Conservation (phyloP, 2,888 invertebrate genomes). For the Euproctis similis region DNA sequence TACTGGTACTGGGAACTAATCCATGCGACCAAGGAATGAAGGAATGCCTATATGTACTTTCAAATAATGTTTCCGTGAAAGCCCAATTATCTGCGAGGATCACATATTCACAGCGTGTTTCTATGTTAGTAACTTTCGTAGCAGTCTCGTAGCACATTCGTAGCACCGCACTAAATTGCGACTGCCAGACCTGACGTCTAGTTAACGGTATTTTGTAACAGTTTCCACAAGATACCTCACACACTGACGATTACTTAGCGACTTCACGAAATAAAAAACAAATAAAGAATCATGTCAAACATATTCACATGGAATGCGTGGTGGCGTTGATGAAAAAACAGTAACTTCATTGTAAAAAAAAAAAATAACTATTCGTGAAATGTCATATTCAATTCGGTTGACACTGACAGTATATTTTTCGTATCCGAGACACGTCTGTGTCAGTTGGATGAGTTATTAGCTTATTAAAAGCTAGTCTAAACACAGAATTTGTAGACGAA, state of each 20-base stretch:
- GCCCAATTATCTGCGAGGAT: too few species aligned
- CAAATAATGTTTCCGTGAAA: too few species aligned
- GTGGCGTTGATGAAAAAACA: slow-evolving; percentile 39
- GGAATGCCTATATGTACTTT: too few species aligned
- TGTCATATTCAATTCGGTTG: slow-evolving; percentile 44
- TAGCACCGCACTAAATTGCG: slow-evolving; percentile 19
- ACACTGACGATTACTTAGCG: slow-evolving; percentile 23
- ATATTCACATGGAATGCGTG: slow-evolving; percentile 34
- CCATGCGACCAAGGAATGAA: too few species aligned
- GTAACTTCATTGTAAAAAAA: too few species aligned
- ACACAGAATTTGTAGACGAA: slow-evolving; percentile 1
- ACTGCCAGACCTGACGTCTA: slow-evolving; percentile 8
- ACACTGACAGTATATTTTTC: slow-evolving; percentile 40
- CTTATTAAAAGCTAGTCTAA: slow-evolving; percentile 7
- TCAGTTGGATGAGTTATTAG: slow-evolving; percentile 38
- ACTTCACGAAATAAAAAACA: too few species aligned
- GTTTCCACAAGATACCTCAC: slow-evolving; percentile 23
- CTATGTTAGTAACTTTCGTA: slow-evolving; percentile 38
- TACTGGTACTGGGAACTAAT: too few species aligned
- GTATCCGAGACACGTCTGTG: slow-evolving; percentile 40
- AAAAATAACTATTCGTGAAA: too few species aligned
- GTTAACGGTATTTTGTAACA: slow-evolving; percentile 19
- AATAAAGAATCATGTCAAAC: slow-evolving; percentile 30
- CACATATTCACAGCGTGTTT: too few species aligned
- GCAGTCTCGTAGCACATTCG: slow-evolving; percentile 44